Conservation (phyloP, 2,888 invertebrate species). For the Lasioglossum villosulum region DNA sequence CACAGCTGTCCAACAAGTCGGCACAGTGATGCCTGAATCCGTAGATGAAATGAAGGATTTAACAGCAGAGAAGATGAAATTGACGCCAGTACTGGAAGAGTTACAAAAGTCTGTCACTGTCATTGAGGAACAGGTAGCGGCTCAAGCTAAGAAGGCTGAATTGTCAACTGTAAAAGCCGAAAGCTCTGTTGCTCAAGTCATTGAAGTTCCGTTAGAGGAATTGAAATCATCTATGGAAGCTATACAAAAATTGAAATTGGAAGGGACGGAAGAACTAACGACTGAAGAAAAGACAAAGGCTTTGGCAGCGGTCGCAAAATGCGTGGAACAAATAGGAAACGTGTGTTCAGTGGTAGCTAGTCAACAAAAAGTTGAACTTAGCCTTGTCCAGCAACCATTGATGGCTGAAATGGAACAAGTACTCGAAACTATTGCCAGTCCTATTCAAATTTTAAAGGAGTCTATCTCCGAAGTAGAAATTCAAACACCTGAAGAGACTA, state of each 20-base stretch:
- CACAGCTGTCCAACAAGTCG: background rate
- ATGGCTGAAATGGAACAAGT: conserved; percentile 21
- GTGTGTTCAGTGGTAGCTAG: conserved; percentile 25
- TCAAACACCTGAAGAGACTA: conserved; percentile 15
- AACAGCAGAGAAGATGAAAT: conserved; percentile 14
- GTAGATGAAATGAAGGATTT: background rate
- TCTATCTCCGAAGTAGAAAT: conserved; percentile 66
- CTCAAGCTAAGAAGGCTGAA: conserved; percentile 78
- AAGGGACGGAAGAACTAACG: conserved; percentile 8
- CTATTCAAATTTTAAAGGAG: conserved; percentile 54
- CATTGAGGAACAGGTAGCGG: conserved; percentile 35
- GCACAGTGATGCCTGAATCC: background rate
- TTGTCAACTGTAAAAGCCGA: conserved; percentile 63
- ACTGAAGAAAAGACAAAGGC: conserved; percentile 68
- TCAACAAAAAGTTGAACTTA: conserved; percentile 20
- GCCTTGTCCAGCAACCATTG: background rate
- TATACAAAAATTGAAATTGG: conserved; percentile 32
- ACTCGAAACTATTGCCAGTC: background rate
- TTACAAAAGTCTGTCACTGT: conserved; percentile 40
- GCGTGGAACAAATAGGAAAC: conserved; percentile 47
- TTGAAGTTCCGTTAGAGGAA: conserved; percentile 40
- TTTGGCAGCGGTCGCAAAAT: conserved; percentile 82
- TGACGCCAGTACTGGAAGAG: conserved; percentile 46
- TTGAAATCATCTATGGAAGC: conserved; percentile 31
- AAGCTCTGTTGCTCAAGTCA: conserved; percentile 20